These are phyloP conservation scores for Murina feae DNA, from an alignment of 2,113 vertebrate species.

Conservation along the genomic window DNA sequence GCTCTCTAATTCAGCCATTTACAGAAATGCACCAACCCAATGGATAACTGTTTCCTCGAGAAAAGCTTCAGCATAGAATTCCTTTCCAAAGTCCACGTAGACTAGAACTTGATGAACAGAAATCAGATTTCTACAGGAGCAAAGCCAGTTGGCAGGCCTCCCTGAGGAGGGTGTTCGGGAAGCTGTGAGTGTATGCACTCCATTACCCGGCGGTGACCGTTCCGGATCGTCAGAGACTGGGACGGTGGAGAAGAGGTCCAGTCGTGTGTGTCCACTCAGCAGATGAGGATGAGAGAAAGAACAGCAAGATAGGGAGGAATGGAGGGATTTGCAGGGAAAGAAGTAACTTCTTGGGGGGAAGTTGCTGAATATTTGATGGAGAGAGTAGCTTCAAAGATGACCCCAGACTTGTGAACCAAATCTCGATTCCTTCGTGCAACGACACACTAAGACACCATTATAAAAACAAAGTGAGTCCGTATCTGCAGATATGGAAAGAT, in stretches of 20 bases:
- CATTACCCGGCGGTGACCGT: neutral
- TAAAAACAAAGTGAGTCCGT: neutral
- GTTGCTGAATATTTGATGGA: neutral
- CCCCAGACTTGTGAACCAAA: neutral
- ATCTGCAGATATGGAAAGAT: neutral
- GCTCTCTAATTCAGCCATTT: neutral
- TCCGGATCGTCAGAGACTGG: neutral
- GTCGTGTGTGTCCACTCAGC: neutral
- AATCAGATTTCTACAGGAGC: neutral
- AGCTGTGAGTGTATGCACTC: neutral
- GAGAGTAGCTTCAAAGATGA: neutral
- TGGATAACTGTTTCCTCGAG: neutral
- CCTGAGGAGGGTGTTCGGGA: neutral
- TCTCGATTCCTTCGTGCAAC: neutral
- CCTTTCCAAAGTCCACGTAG: neutral
- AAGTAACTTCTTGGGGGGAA: neutral
- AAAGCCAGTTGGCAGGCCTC: neutral
- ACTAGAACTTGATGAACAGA: neutral
- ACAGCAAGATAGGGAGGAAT: neutral
- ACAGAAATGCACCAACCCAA: neutral
- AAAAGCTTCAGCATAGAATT: constrained; percentile 1
- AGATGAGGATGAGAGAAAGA: neutral
- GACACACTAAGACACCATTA: neutral
- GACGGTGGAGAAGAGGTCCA: neutral
- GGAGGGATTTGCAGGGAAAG: neutral